A percentile compares a stretch with the other conserved stretches of the same genome.
Evolutionary conservation across 1,140 invertebrate species (phyloP).

Genomic region (Pachyrhynchus sulphureomaculatus): DNA sequence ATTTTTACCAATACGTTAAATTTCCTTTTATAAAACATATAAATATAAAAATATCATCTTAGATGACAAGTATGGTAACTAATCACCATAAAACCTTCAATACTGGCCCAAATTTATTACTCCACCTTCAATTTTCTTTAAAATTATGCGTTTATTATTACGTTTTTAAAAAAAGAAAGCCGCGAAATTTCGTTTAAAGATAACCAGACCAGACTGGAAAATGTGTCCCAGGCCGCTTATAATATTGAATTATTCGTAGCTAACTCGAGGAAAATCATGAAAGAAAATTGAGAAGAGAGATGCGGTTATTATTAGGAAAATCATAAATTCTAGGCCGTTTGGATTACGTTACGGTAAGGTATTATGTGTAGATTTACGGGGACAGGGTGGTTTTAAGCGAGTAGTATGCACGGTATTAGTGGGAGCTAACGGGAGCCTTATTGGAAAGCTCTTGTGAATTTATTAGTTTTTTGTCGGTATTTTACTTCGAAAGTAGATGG

Average conservation of each 20-base stretch:
- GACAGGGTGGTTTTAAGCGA: slow-evolving; percentile 23
- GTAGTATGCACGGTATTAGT: slow-evolving; percentile 18
- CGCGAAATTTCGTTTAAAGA: slow-evolving; percentile 19
- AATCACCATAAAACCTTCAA: slow-evolving; percentile 12
- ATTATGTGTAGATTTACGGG: slow-evolving; percentile 26
- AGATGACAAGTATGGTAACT: too few relatives aligned
- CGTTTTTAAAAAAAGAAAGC: slow-evolving; percentile 8
- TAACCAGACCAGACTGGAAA: slow-evolving; percentile 22
- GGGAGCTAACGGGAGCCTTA: slow-evolving; percentile 13
- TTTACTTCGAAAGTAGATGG: too few relatives aligned
- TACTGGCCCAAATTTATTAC: slow-evolving; percentile 7
- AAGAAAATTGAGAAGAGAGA: slow-evolving; percentile 21
- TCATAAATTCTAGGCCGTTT: slow-evolving; percentile 20
- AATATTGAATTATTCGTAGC: slow-evolving; percentile 27
- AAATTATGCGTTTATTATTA: slow-evolving; percentile 23
- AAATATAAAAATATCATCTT: too few relatives aligned
- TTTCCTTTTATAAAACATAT: too few relatives aligned
- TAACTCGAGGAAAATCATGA: slow-evolving; percentile 5
- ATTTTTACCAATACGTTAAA: too few relatives aligned
- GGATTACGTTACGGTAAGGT: slow-evolving; percentile 20
- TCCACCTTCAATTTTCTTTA: not conserved
- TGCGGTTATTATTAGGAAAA: slow-evolving; percentile 25
- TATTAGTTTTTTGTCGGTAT: not conserved
- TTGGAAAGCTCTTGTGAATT: slow-evolving; percentile 17
- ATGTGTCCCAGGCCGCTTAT: slow-evolving; percentile 25